Percentiles rank a stretch among this genome's conserved stretches.
Evolutionary conservation across 2,797 vertebrate species (phyloP).

Genomic region (Gouania willdenowi): DNA sequence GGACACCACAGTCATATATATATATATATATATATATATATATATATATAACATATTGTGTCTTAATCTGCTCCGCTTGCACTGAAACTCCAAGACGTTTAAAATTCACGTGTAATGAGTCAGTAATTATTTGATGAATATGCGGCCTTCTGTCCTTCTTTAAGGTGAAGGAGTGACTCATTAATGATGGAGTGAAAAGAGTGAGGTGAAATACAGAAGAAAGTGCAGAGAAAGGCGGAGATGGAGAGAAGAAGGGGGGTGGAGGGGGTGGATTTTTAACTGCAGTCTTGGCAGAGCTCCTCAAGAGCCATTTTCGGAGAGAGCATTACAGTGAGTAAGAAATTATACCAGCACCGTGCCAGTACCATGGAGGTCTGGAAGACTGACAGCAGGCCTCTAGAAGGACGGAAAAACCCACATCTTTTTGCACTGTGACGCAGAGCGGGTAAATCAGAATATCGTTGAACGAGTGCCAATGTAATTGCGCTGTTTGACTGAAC

Average conservation of each 20-base stretch:
- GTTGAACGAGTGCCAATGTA: conserved; percentile 4
- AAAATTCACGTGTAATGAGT: conserved; percentile 3
- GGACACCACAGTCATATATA: too few relatives aligned
- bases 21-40: too few relatives aligned
- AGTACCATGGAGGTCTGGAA: conserved; percentile 9
- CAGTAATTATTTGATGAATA: not conserved
- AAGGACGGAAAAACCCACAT: not conserved
- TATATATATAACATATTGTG: too few relatives aligned
- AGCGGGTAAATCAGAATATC: not conserved
- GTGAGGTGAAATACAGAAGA: not conserved
- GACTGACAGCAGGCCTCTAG: conserved; percentile 2
- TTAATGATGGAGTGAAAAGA: conserved; percentile 7
- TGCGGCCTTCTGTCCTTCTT: not conserved
- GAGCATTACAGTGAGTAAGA: conserved; percentile 42
- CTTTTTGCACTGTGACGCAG: not conserved
- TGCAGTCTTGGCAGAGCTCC: conserved; percentile 61
- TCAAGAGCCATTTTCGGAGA: conserved; percentile 49
- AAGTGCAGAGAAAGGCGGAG: not conserved
- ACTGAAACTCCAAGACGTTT: not conserved
- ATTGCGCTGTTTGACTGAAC: conserved; percentile 8
- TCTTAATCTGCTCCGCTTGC: conserved; percentile 2
- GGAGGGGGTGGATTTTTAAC: conserved; percentile 19
- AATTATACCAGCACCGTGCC: conserved; percentile 34
- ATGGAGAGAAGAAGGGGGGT: not conserved
- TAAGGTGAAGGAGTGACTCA: not conserved